Evolutionary conservation across 2,113 vertebrate species (phyloP), one percentile per base, ranked within the genome.

Genomic region (Planiliza haematocheilus): DNA sequence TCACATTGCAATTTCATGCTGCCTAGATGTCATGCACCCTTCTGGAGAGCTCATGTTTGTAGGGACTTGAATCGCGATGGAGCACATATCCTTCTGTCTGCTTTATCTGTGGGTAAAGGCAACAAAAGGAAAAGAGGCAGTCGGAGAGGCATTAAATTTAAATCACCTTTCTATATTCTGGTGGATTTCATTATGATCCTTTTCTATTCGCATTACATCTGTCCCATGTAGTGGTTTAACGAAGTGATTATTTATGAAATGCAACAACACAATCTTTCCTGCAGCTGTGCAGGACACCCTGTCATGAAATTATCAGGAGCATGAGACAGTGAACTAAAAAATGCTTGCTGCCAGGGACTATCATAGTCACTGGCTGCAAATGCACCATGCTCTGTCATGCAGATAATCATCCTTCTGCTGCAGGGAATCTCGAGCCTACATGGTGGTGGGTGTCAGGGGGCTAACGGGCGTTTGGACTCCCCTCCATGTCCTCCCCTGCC

Each of bases 301-400:
- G 85, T 92, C 92, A 90, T 92, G 73, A 91, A 93, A 93, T 93
- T 93, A 93, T 92, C 91, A 90, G 71, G 55, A 92, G 86, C 86
- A 87, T 76, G 74, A 88, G 85, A 91, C 85, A 89, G 83, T 90
- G 87, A 86, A 91, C 79, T 84, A 77, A 89, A 87, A 91, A 92
- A 90, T 65, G 86, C 81, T 86, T 14, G 66, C 86, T 93, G 91
- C 88, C 91, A 93, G 88, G 76, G 88, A 90, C 81, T 75, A 92
- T 93, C 91, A 91, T 57, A 56, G 86, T 92, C 89, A 86, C 80
- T 67, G 73, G 73, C 80, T 86, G 82, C 63, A 88, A 90, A 91
- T 74, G 80, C 76, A 87, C 86, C 73, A 59, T 56, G 74, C 82
- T 85, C 86, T 90, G 87, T 91, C 90, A 87, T 89, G 87, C 84